Evolutionary conservation across 2,888 invertebrate genomes (phyloP).

Genomic region (Alloplasta piceator): DNA sequence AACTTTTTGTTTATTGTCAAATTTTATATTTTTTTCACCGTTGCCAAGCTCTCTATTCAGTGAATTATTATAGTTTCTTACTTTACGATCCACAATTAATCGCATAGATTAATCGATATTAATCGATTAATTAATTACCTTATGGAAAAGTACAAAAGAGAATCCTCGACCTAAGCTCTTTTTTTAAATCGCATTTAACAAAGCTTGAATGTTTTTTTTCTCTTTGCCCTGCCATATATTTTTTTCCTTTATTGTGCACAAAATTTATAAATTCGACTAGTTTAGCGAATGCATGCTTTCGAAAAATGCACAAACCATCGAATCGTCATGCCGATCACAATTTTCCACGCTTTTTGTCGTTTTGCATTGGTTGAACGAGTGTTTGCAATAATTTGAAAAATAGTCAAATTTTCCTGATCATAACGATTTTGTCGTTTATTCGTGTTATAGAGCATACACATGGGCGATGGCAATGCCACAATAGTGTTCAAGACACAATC

Average conservation of each 20-base stretch:
- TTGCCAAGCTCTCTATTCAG: neutral
- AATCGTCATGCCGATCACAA: no score
- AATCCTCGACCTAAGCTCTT: no score
- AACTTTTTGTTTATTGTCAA: constrained; percentile 18
- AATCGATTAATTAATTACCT: no score
- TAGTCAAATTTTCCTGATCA: constrained; percentile 6
- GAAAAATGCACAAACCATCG: no score
- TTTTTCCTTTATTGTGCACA: no score
- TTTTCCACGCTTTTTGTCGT: neutral
- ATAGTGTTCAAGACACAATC: constrained; percentile 85
- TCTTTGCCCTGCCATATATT: no score
- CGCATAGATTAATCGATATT: neutral
- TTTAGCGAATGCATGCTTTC: no score
- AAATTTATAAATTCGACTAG: no score
- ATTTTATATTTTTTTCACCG: constrained; percentile 16
- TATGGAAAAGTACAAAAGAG: no score
- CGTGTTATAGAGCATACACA: constrained; percentile 80
- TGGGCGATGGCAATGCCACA: constrained; percentile 82
- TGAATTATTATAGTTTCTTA: constrained; percentile 8
- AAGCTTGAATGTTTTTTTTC: no score
- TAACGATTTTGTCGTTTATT: constrained; percentile 56
- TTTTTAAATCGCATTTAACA: no score
- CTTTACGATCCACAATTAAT: neutral
- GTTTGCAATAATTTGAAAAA: constrained; percentile 8
- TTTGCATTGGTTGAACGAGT: constrained; percentile 15